Evolutionary conservation across 2,888 invertebrate species (phyloP), one percentile per base, ranked within the genome.

Genomic region (Acleris emargana): DNA sequence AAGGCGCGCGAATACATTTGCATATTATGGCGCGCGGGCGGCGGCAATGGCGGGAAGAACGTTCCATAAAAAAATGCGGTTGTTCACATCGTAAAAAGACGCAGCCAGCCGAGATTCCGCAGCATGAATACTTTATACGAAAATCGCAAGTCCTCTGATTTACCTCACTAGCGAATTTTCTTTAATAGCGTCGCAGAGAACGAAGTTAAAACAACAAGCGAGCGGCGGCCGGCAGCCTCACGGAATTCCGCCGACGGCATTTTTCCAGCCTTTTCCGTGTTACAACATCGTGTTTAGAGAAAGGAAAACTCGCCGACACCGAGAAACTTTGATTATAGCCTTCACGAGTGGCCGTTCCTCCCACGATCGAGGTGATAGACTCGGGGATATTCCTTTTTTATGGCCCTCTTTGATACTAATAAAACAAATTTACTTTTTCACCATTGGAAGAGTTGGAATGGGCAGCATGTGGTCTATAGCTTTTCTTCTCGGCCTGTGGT

Each of bases 291-390:
- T 91, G 91, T 90, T 91, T 89, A 88, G 88, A 89, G 88, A 84
- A 88, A 89, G 84, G 88, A 87, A 90, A 91, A 87, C 88, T 88
- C 87, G 87, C 82, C 85, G 84, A 88, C 89, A 87, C 83, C 82
- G 86, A 81, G 83, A 89, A 91, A 91, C 89, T 91, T 91, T 90
- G 91, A 90, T 91, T 91, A 90, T 91, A 87, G 89, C 87, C 77
- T 87, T 88, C 89, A 87, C 86, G 87, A 91, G 86, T 87, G 82
- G 87, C 87, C 88, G 85, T 88, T 88, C 80, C 74, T 80, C 80
- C 81, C 81, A 76, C 87, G 84, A 88, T 87, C 82, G 88, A 89
- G 87, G 90, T 87, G 88, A 91, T 91, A 90, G 88, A 86, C 85
- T 85, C 76, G 73, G 73, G 77, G 80, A 87, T 88, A 90, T 90